Evolutionary conservation across 92 coral and sea anemone species (phyloP), one percentile per base, ranked within the genome.

Genomic region (Hydrozoanthus gracilis): DNA sequence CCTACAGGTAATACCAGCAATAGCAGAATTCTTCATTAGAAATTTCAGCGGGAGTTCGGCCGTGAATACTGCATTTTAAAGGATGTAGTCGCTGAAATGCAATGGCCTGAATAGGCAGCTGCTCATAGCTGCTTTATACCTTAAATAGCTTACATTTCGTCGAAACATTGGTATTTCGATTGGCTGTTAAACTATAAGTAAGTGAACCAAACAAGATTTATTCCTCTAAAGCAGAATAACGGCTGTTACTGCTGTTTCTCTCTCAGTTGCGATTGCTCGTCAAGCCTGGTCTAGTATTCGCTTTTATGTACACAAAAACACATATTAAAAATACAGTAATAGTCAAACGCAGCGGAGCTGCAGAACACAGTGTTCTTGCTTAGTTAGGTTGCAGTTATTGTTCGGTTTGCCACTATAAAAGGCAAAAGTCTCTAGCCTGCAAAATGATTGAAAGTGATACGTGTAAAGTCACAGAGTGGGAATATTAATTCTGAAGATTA

Each of bases 111-210:
- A 27, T 27, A 27, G 39, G 78, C 78, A 74, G 78, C 78, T 74
- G 78, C 78, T 74, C 78, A 48, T 74, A 48, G 78, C 78, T 73
- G 39, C 39, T 73, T 73, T 52, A 46, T n/a, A 27, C 78, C 54
- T 8, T 46, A 48, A 46, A 74, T 74, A 74, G 27, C 48, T 74
- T 51, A 58, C 78, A 74, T 74, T 47, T 74, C 51, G 78, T 74
- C 78, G 78, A 16, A 27, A 10, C 48, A 74, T 49, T 9, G 27
- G 60, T 74, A 27, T 44, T 20, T 47, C 61, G 17, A 14, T 74
- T 35, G 51, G 78, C 78, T 74, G 11, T 47, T 49, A 48, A 49
- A 74, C 8, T 27, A 20, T 58, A 74, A 17, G 7, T 39, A 50
- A 18, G 61, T 20, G 78, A 74, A 74, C 78, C 55, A 50, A 51